Evolutionary conservation across 2,797 vertebrate genomes (phyloP).

Genomic region (Coregonus ussuriensis): DNA sequence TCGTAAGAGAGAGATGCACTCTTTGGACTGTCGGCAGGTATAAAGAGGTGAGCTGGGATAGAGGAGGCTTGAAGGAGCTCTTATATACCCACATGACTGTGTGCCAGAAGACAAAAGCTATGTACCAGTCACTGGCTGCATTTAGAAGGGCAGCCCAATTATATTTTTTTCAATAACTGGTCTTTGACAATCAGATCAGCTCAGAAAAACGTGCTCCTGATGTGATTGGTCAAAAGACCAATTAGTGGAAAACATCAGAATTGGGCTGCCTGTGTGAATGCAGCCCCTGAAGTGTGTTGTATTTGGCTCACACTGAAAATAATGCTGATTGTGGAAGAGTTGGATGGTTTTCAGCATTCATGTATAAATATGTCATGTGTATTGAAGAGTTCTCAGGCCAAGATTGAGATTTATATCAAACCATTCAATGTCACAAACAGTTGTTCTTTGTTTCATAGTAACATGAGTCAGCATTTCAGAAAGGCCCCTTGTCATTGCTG

Average conservation of each 20-base stretch:
- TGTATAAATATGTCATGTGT: conserved; percentile 30
- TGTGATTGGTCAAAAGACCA: too few relatives aligned
- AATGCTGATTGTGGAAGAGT: conserved; percentile 40
- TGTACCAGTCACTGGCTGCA: neutral
- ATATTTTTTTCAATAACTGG: too few relatives aligned
- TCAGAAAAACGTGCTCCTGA: too few relatives aligned
- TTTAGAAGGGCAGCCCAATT: too few relatives aligned
- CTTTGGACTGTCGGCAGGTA: neutral
- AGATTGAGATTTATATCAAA: conserved; percentile 11
- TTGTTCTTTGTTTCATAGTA: conserved; percentile 24
- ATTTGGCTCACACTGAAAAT: neutral
- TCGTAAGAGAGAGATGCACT: conserved; percentile 1
- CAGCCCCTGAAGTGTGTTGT: conserved; percentile 13
- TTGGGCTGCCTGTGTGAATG: too few relatives aligned
- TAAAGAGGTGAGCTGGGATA: conserved; percentile 1
- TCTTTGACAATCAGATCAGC: too few relatives aligned
- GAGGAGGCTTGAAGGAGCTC: conserved; percentile 29
- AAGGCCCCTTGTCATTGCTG: neutral
- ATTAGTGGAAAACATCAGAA: too few relatives aligned
- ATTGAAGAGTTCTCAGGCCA: conserved; percentile 34
- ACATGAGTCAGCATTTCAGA: neutral
- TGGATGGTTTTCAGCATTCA: conserved; percentile 21
- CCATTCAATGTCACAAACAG: conserved; percentile 34
- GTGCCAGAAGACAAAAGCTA: conserved; percentile 15
- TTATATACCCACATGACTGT: conserved; percentile 28